These are phyloP conservation scores for Strigops habroptila DNA, from an alignment of 2,113 vertebrate species.

Conservation along the genomic window DNA sequence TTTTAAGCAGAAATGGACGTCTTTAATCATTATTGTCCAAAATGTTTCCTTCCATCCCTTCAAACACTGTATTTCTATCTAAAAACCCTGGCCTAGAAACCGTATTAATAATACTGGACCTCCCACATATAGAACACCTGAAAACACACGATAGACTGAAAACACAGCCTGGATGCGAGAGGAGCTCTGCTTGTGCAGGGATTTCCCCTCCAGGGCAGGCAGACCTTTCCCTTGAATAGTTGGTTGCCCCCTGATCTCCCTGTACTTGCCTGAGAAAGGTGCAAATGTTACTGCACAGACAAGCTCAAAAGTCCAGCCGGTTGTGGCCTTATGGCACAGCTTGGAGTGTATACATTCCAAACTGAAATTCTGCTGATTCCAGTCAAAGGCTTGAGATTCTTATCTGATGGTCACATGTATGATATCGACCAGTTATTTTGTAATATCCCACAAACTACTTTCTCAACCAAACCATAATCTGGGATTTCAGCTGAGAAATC, in stretches of 20 bases:
- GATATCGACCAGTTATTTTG: neutral
- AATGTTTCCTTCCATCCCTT: neutral
- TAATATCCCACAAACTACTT: neutral
- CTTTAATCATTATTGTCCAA: neutral
- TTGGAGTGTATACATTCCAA: slow-evolving; percentile 1
- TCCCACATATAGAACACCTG: neutral
- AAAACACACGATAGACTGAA: neutral
- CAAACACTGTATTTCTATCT: neutral
- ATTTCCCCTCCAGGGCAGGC: neutral
- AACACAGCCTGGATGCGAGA: neutral
- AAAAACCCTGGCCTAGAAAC: neutral
- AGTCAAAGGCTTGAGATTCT: slow-evolving; percentile 7
- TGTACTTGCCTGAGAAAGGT: neutral
- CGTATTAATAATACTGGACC: neutral
- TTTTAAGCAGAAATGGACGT: neutral
- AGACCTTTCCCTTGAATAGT: neutral
- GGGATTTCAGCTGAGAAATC: slow-evolving; percentile 26
- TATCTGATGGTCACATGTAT: neutral
- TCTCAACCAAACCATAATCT: neutral
- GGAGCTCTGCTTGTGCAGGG: neutral
- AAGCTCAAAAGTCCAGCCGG: neutral
- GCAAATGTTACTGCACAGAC: neutral
- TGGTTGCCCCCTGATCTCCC: neutral
- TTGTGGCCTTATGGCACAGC: neutral
- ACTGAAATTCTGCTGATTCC: neutral